A percentile compares a stretch with the other conserved stretches of the same genome.
These are phyloP conservation scores for Drosophila trichaetosa DNA, from an alignment of 2,888 invertebrate species.

Conservation along the genomic window DNA sequence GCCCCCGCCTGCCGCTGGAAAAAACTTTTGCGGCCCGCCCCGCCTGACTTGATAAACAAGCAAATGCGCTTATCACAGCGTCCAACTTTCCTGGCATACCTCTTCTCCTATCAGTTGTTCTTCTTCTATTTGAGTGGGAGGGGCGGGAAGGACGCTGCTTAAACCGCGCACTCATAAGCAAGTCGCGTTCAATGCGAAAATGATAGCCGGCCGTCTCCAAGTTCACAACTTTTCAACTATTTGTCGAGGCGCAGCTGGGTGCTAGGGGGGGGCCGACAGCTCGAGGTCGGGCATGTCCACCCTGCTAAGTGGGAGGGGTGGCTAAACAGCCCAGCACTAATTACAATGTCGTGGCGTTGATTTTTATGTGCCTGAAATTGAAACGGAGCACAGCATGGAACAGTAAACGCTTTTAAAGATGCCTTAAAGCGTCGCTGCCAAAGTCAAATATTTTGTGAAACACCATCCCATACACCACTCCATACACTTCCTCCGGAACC, in stretches of 20 bases:
- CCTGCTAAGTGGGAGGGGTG: constrained; percentile 5
- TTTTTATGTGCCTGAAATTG: constrained; percentile 74
- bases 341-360: constrained; percentile 70
- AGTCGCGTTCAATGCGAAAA: constrained; percentile 70
- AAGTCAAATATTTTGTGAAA: constrained; percentile 44
- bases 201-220: constrained; percentile 68
- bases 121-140: background rate
- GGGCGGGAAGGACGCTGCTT: constrained; percentile 7
- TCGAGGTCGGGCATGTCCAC: background rate
- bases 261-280: background rate
- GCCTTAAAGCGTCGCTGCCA: constrained; percentile 52
- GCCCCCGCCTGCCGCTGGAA: constrained; percentile 13
- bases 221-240: constrained; percentile 78
- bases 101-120: constrained; percentile 32
- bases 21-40: constrained; percentile 42
- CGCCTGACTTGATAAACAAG: constrained; percentile 73
- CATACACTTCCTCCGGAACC: background rate
- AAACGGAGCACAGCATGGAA: constrained; percentile 55
- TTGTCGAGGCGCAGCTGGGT: constrained; percentile 29
- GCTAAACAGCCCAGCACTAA: constrained; percentile 67
- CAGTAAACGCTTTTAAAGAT: constrained; percentile 66
- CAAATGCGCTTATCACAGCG: constrained; percentile 76
- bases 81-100: constrained; percentile 26
- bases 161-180: constrained; percentile 64
- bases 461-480: background rate